Base-by-base conservation (phyloP, 2,797 vertebrate species). In the Coregonus sp. region DNA sequence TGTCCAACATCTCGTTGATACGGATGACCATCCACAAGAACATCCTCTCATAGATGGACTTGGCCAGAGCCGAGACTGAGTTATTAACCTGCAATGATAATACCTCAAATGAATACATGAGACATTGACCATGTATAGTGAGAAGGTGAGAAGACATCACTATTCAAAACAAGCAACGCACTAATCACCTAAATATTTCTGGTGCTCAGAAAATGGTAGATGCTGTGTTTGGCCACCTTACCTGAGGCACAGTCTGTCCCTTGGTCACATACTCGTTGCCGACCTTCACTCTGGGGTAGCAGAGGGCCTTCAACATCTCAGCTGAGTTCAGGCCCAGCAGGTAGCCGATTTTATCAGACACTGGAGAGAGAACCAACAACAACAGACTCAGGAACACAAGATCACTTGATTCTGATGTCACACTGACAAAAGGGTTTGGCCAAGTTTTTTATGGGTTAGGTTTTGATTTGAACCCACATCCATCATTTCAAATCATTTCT, bases 21-120 rank as follows among this genome's bases (percentile, higher is more conserved):
- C 91, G 89, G 0, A 85, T n/a, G 1, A 95, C 94, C 93, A 95
- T 94, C 94, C 93, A 94, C 74, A 92, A 47, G 85, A 95, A 95
- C 47, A 95, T 59, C 1, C 94, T 94, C 69, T 95, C 94, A 0
- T 95, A 95, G 20, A 94, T 90, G 0, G 94, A 93, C 69, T 94
- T 94, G 70, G 92, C 89, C 65, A 95, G 85, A 6, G 93, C 94
- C 0, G 85, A 93, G 66, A 95, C 93, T 0, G 93, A 92, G 0
- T 94, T 92, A n/a, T 94, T 90, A 18, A 95, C 94, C 94, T 95
- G 71, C 15, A 59, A 20, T n/a, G n/a, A 59, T 7, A 59, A 20
- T 59, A 9, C 0, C 18, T 59, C 56, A 20, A n/a, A n/a, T 6
- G 0, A 18, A 15, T 54, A 54, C 52, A 54, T 54, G 16, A 18